These are phyloP conservation scores for Ochropacha duplaris DNA, from an alignment of 2,888 invertebrate species.

Conservation along the genomic window DNA sequence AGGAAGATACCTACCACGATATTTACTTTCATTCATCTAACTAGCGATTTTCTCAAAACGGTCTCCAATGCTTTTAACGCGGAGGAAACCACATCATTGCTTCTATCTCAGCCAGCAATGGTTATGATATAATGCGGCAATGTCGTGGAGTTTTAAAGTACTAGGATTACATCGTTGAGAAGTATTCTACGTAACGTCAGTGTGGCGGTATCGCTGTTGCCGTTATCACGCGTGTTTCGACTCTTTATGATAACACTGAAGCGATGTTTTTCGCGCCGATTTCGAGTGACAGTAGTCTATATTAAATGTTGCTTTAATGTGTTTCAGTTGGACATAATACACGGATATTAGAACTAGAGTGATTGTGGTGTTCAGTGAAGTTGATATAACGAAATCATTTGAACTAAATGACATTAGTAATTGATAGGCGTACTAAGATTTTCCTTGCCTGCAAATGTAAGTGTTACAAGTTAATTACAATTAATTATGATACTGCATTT, in stretches of 20 bases:
- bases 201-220: conserved; percentile 58
- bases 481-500: conserved; percentile 5
- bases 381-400: conserved; percentile 6
- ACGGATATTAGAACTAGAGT: conserved; percentile 13
- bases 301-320: conserved; percentile 47
- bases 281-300: conserved; percentile 33
- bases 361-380: conserved; percentile 17
- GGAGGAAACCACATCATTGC: fast-evolving
- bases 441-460: conserved; percentile 34
- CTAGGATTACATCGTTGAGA: conserved; percentile 21
- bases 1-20: conserved; percentile 36
- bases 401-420: not conserved
- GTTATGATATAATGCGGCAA: not conserved
- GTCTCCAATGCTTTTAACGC: conserved; percentile 23
- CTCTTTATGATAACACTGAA: conserved; percentile 20
- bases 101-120: conserved; percentile 29
- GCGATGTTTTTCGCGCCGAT: conserved; percentile 58
- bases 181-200: conserved; percentile 40
- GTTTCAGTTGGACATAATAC: conserved; percentile 45
- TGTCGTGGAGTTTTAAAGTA: conserved; percentile 14
- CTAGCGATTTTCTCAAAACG: conserved; percentile 13
- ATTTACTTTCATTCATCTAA: conserved; percentile 17
- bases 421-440: conserved; percentile 14
- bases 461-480: conserved; percentile 17
- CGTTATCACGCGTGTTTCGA: conserved; percentile 41